These are phyloP conservation scores for Percopsis omiscomaycus DNA, from an alignment of 2,797 vertebrate genomes.

Conservation along the genomic window DNA sequence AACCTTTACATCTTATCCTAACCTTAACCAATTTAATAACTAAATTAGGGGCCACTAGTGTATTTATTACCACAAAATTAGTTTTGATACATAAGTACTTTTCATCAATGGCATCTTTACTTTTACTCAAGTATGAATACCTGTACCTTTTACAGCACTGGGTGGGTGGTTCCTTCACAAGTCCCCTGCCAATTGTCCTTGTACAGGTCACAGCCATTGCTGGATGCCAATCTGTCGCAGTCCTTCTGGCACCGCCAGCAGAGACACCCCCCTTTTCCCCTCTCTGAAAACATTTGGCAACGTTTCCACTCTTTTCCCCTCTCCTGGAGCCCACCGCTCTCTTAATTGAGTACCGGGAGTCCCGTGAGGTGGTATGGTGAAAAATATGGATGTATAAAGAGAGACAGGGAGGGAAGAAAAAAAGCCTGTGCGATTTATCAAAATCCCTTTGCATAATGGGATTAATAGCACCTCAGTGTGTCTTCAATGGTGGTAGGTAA, in stretches of 20 bases:
- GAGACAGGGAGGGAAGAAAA: slow-evolving; percentile 18
- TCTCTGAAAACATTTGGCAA: slow-evolving; percentile 41
- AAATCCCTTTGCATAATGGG: slow-evolving; percentile 75
- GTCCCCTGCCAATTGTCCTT: slow-evolving; percentile 53
- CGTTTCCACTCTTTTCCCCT: slow-evolving; percentile 23
- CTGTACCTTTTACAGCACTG: no score
- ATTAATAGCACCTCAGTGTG: slow-evolving; percentile 75
- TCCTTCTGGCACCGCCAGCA: slow-evolving; percentile 45
- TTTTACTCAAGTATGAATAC: no score
- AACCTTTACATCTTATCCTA: no score
- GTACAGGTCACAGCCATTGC: slow-evolving; percentile 51
- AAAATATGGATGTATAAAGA: slow-evolving; percentile 51
- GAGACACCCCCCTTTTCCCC: slow-evolving; percentile 38
- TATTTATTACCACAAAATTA: no score
- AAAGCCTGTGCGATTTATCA: slow-evolving; percentile 60
- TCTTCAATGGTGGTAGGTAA: slow-evolving; percentile 47
- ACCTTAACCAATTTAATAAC: no score
- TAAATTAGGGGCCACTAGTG: no score
- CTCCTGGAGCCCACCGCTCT: slow-evolving; percentile 29
- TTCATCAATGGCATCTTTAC: no score
- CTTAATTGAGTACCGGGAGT: slow-evolving; percentile 53
- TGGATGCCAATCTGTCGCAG: slow-evolving; percentile 69
- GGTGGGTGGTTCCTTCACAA: slow-evolving; percentile 23
- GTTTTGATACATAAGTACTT: no score
- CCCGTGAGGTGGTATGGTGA: slow-evolving; percentile 47